Conservation (phyloP, 2,113 vertebrate species). For the Gambusia holbrooki region DNA sequence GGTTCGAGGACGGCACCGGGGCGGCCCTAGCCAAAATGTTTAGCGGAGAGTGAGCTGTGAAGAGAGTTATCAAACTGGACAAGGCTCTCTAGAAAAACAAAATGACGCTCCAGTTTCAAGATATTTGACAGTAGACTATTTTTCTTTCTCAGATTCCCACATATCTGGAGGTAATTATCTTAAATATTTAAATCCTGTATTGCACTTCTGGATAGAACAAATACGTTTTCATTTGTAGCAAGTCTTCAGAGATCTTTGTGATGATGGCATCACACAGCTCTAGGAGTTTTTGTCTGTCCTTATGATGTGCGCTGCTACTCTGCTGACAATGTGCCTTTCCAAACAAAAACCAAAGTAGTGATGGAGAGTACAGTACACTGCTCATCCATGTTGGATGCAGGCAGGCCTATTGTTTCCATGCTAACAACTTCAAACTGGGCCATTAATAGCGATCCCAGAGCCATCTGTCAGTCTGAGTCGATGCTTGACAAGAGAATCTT, state of each 20-base stretch:
- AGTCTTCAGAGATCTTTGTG: too few relatives aligned
- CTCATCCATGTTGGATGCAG: background rate
- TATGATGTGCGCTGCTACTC: background rate
- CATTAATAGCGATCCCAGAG: background rate
- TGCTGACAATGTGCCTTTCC: background rate
- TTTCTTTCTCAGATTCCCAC: background rate
- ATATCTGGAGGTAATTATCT: background rate
- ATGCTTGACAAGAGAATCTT: background rate
- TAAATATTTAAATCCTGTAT: too few relatives aligned
- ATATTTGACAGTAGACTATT: background rate
- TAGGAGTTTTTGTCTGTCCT: too few relatives aligned
- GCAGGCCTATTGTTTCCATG: background rate
- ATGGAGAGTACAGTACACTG: background rate
- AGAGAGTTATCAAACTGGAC: conserved; percentile 17
- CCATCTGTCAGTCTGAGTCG: background rate
- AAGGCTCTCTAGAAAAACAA: background rate
- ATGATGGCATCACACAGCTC: too few relatives aligned
- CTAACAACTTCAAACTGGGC: background rate
- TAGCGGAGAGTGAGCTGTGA: conserved; percentile 19
- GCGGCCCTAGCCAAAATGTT: conserved; percentile 32
- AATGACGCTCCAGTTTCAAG: background rate
- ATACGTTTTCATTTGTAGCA: too few relatives aligned
- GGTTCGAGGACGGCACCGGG: background rate
- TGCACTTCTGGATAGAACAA: too few relatives aligned
- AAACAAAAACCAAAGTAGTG: background rate